Percentiles rank a stretch among this genome's conserved stretches.
phyloP scores from a whole-genome alignment of 2,797 vertebrate species.

The Mastacembelus armatus region DNA sequence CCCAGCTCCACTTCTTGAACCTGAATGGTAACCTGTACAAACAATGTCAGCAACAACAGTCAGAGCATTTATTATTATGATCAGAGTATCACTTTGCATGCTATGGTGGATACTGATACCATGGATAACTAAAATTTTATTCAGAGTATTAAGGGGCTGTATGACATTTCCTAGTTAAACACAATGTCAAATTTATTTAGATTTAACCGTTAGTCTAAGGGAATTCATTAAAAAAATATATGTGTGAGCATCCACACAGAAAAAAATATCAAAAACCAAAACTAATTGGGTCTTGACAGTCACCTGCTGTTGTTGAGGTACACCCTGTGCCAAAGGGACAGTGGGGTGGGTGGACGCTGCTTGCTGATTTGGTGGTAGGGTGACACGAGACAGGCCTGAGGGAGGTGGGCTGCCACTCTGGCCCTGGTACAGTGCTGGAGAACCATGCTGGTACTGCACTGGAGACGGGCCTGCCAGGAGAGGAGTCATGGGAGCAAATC shows the following conservation, averaged over 20 bases:
- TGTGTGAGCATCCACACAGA: not conserved
- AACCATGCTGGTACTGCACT: constrained; percentile 90
- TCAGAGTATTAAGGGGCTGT: too few relatives aligned
- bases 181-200: not conserved
- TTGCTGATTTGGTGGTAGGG: constrained; percentile 76
- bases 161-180: too few relatives aligned
- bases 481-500: not conserved
- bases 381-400: constrained; percentile 85
- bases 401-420: constrained; percentile 92
- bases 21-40: constrained; percentile 91
- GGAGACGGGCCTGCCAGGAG: constrained; percentile 85
- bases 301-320: constrained; percentile 88
- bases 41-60: too few relatives aligned
- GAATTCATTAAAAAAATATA: not conserved
- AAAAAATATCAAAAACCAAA: not conserved
- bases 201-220: not conserved
- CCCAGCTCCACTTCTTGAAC: constrained; percentile 91
- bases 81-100: too few relatives aligned
- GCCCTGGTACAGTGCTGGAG: constrained; percentile 87
- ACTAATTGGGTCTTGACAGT: constrained; percentile 79
- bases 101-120: too few relatives aligned
- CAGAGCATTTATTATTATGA: too few relatives aligned
- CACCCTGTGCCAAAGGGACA: constrained; percentile 72
- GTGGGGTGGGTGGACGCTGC: constrained; percentile 66
- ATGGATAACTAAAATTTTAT: too few relatives aligned